These are phyloP conservation scores for Amitus sp. DNA, from an alignment of 2,888 invertebrate species.

Conservation along the genomic window DNA sequence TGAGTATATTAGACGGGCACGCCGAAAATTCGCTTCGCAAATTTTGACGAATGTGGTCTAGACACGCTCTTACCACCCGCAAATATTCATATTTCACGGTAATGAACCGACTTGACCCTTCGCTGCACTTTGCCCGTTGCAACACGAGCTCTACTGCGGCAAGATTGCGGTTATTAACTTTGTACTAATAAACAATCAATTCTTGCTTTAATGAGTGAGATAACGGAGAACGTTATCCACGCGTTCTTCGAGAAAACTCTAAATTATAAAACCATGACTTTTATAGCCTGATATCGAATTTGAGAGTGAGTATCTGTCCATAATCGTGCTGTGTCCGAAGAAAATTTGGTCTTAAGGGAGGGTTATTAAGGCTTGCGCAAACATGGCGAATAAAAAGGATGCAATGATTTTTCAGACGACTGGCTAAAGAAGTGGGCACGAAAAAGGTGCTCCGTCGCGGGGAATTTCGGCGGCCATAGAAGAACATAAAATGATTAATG, in stretches of 20 bases:
- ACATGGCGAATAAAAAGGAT: too few relatives aligned
- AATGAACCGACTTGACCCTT: conserved; percentile 53
- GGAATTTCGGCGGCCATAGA: conserved; percentile 16
- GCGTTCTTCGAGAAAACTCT: too few relatives aligned
- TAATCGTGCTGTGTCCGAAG: too few relatives aligned
- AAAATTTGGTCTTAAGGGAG: too few relatives aligned
- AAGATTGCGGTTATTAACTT: conserved; percentile 30
- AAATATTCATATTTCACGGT: conserved; percentile 49
- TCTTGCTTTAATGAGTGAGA: neutral
- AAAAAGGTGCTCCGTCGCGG: conserved; percentile 18
- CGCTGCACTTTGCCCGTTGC: conserved; percentile 23
- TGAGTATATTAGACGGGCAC: conserved; percentile 13
- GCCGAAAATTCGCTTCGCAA: conserved; percentile 24
- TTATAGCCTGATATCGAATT: too few relatives aligned
- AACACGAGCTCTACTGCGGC: conserved; percentile 27
- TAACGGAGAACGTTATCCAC: neutral
- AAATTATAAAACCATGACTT: too few relatives aligned
- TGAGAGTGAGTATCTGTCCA: too few relatives aligned
- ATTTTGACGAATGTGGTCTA: conserved; percentile 54
- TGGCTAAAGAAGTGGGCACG: too few relatives aligned
- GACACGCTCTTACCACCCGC: conserved; percentile 48
- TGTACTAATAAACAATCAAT: conserved; percentile 22
- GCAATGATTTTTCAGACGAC: too few relatives aligned
- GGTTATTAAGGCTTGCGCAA: too few relatives aligned
- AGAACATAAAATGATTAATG: conserved; percentile 36